Evolutionary conservation across 1,140 invertebrate genomes (phyloP), one percentile per base, ranked within the genome.

Genomic region (Neelides sp.): DNA sequence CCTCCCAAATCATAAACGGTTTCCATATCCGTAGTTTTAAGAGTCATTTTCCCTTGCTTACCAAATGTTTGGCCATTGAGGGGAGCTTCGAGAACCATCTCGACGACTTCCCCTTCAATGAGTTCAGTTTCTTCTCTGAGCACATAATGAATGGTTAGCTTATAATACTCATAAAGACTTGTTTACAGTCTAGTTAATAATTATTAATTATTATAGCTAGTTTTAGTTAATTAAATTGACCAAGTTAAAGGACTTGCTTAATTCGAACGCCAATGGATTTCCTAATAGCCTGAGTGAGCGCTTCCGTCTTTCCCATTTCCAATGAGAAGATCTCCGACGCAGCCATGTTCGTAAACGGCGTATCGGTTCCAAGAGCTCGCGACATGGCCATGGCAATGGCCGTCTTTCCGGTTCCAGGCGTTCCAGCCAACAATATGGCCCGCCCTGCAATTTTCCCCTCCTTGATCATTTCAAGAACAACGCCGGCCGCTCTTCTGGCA

Each of bases 21-120:
- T 70, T 99, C 95, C 95, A 98, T 99, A 68, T 98, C 95, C 1
- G 93, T 98, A 2, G 94, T 98, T 74, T 98, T 98, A 19, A 98
- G 69, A 0, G 94, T 98, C 2, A 99, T 69, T 64, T 97, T 93
- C 1, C 93, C 82, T 39, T 84, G 75, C 72, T 96, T 90, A 0
- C 86, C 83, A 0, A 92, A 93, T 1, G 85, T 80, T n/a, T n/a
- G n/a, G 1, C 88, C 87, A 4, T 85, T 81, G 0, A 87, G 89
- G 2, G 93, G 91, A 41, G 92, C 74, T 64, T 98, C 95, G 40
- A 98, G 85, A 70, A 95, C 87, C 30, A 98, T 80, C 64, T 98
- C 93, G 0, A 98, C 92, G 17, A 99, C 95, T 72, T 99, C 95
- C 5, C 95, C 95, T 66, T 98, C 93, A 55, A 99, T 94, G 23